Evolutionary conservation across 2,888 invertebrate genomes (phyloP), one percentile per base, ranked within the genome.

Genomic region (Trichogramma dendrolimi): DNA sequence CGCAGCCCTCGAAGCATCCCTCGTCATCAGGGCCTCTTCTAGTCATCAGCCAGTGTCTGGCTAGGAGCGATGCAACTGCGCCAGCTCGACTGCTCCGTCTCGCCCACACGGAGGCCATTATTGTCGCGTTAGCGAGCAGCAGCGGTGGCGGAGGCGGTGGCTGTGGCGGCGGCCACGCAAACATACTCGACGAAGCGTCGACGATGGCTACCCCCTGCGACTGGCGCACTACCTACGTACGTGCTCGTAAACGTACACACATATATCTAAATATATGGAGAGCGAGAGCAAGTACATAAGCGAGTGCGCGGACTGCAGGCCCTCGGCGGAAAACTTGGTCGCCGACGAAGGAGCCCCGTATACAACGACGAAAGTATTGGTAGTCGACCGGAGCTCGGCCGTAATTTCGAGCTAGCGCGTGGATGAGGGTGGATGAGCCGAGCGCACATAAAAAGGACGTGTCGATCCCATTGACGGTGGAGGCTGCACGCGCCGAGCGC

Each of bases 81-180:
- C 27, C 27, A 27, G 27, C 27, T 27, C 27, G 27, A 27, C 27
- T 27, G 27, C 27, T 27, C 3, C 27, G 27, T 27, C 27, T 27
- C 27, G 27, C 27, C 2, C 27, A 27, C 27, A 27, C 27, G 27
- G 27, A 7, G 55, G 51, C 43, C 38, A 62, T 62, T 62, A 58
- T 58, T 58, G 55, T 58, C 58, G 47, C 62, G 51, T 62, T 62
- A 58, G 58, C 11, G 49, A 47, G 46, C 14, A 41, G 56, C 49
- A 11, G 8, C 11, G 4, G 11, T 50, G 58, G 50, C 47, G 8
- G 38, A 55, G 44, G 49, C 14, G n/a, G 14, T 47, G 38, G 40
- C 11, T 8, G 27, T n/a, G 14, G 10, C 41, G 50, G 47, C 55
- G 62, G 62, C 58, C 58, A 27, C 27, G 27, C 27, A 27, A 27